These are phyloP conservation scores for Cololabis saira DNA, from an alignment of 2,113 vertebrate genomes.

Conservation along the genomic window DNA sequence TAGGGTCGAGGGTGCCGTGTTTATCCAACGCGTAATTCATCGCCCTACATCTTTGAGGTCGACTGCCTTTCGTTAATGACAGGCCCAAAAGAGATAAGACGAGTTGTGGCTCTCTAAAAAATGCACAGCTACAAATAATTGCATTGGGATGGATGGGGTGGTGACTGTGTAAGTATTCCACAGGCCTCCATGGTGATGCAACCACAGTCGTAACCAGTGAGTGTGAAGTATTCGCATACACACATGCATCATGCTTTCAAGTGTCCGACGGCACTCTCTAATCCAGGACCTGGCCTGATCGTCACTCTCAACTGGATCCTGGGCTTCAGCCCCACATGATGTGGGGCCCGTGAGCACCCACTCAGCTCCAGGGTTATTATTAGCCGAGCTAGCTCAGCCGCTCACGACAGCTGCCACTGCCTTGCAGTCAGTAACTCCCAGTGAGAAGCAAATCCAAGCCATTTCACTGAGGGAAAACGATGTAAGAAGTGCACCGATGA, in stretches of 20 bases:
- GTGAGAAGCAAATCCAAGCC: slow-evolving; percentile 47
- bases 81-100: not conserved
- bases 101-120: too few relatives aligned
- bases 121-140: too few relatives aligned
- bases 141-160: too few relatives aligned
- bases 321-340: slow-evolving; percentile 45
- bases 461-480: slow-evolving; percentile 41
- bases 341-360: slow-evolving; percentile 39
- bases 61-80: slow-evolving; percentile 1
- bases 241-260: slow-evolving; percentile 33
- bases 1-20: slow-evolving; percentile 18
- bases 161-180: slow-evolving; percentile 3
- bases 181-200: not conserved
- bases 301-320: slow-evolving; percentile 63
- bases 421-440: slow-evolving; percentile 54
- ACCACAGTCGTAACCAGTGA: slow-evolving; percentile 8
- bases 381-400: slow-evolving; percentile 60
- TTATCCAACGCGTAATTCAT: slow-evolving; percentile 17
- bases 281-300: slow-evolving; percentile 57
- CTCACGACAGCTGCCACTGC: slow-evolving; percentile 70
- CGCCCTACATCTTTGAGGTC: slow-evolving; percentile 17
- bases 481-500: slow-evolving; percentile 10
- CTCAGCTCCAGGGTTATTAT: slow-evolving; percentile 65
- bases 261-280: slow-evolving; percentile 36
- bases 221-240: not conserved